Conservation (phyloP, 2,113 vertebrate genomes). For the Recurvirostra avosetta region DNA sequence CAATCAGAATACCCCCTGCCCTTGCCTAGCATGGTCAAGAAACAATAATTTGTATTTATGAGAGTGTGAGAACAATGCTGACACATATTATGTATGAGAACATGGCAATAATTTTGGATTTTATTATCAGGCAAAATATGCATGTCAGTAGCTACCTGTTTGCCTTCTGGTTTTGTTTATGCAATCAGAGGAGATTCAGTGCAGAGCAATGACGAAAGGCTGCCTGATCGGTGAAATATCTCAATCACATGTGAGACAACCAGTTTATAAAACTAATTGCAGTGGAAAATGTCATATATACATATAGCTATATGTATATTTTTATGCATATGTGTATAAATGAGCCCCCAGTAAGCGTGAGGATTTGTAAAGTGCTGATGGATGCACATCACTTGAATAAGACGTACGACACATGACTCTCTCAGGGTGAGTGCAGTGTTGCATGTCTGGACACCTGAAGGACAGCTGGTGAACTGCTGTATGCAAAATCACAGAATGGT, state of each 20-base stretch:
- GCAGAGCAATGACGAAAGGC: not conserved
- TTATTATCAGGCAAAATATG: not conserved
- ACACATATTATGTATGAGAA: not conserved
- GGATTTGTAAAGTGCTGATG: not conserved
- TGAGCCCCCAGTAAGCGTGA: not conserved
- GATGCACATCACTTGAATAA: not conserved
- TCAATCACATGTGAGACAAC: not conserved
- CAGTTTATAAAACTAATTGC: not conserved
- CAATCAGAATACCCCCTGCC: not conserved
- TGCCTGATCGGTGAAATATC: not conserved
- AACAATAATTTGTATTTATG: not conserved
- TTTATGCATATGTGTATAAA: not conserved
- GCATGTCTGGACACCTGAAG: not conserved
- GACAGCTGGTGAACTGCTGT: not conserved
- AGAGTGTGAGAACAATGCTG: not conserved
- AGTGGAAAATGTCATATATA: not conserved
- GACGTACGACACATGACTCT: fast-evolving
- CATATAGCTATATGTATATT: not conserved
- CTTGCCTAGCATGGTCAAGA: not conserved
- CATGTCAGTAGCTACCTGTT: not conserved
- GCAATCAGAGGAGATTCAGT: not conserved
- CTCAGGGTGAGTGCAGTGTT: too few relatives aligned
- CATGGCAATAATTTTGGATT: not conserved
- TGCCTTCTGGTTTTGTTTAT: not conserved
- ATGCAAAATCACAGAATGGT: not conserved